Base-by-base conservation (phyloP, 2,797 vertebrate genomes). In the Falco concolor region DNA sequence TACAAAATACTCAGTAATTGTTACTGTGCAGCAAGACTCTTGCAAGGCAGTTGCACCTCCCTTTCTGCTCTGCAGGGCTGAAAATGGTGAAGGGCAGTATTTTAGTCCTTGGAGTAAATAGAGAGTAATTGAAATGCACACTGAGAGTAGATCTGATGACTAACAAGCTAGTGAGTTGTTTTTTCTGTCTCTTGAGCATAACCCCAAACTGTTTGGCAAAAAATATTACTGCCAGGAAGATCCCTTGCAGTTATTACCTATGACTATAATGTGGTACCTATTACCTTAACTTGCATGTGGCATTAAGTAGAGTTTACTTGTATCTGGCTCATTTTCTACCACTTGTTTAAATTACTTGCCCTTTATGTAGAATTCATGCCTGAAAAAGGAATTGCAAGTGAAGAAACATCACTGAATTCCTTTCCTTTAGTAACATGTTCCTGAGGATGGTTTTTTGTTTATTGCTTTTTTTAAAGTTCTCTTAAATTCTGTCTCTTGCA, bases 311-410 rank as follows among this genome's bases (percentile, higher is more conserved):
- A 59, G 19, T 92, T 94, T 49, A 63, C 44, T 79, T 87, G 8
- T 9, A 23, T 59, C 49, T 21, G 32, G 16, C 52, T 91, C 87
- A 25, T 77, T 65, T 92, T 77, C 12, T 80, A 32, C 40, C 40
- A 42, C 22, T 50, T 83, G 28, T 90, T 64, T 68, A 56, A 87
- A 75, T 85, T 40, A 28, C 47, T 87, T 57, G 23, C 17, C 4
- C 42, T 93, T 87, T 85, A 54, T 74, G 73, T 68, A 60, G 75
- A 76, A 87, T 68, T 91, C 45, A 30, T 93, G 75, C 25, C 75
- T 93, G 75, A 78, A 89, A 89, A 84, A 91, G 47, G 59, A 91
- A 91, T 92, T 93, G 36, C 49, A 76, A 13, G 30, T 84, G 32
- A 65, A 59, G 89, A 84, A 74, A 19, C 34, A 76, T n/a, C 3